phyloP scores from a whole-genome alignment of 2,113 vertebrate genomes.

The Phalacrocorax aristotelis region DNA sequence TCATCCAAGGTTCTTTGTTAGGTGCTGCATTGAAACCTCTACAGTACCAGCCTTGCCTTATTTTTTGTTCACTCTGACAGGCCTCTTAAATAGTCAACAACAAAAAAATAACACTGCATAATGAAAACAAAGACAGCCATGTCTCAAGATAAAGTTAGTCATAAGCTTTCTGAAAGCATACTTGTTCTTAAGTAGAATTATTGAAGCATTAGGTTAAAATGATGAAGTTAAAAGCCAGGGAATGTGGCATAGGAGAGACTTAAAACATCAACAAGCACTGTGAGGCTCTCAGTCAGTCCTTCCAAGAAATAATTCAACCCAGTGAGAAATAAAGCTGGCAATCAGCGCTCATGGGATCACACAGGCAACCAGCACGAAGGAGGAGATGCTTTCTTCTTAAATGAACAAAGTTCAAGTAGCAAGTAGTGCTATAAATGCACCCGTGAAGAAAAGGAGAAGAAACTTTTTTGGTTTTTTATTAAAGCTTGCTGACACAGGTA shows the following conservation, averaged over 20 bases:
- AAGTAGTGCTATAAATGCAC: neutral
- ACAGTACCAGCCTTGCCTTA: neutral
- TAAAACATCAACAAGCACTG: neutral
- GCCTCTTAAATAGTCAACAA: neutral
- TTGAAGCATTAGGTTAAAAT: neutral
- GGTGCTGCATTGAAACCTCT: neutral
- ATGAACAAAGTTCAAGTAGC: neutral
- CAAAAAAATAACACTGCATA: neutral
- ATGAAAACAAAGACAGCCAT: neutral
- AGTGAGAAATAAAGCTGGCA: neutral
- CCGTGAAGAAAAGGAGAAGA: neutral
- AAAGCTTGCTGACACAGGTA: neutral
- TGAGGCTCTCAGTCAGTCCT: neutral
- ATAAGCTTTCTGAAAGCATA: neutral
- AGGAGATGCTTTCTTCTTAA: neutral
- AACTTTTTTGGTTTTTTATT: neutral
- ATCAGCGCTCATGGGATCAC: neutral
- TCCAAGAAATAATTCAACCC: neutral
- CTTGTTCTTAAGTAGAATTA: slow-evolving; percentile 8
- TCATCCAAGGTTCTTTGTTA: neutral
- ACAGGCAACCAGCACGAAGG: neutral
- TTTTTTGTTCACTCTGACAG: neutral
- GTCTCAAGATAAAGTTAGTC: neutral
- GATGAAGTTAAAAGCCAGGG: neutral
- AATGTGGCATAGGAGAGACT: neutral